Evolutionary conservation across 1,140 invertebrate genomes (phyloP).

Genomic region (Venturia canescens): DNA sequence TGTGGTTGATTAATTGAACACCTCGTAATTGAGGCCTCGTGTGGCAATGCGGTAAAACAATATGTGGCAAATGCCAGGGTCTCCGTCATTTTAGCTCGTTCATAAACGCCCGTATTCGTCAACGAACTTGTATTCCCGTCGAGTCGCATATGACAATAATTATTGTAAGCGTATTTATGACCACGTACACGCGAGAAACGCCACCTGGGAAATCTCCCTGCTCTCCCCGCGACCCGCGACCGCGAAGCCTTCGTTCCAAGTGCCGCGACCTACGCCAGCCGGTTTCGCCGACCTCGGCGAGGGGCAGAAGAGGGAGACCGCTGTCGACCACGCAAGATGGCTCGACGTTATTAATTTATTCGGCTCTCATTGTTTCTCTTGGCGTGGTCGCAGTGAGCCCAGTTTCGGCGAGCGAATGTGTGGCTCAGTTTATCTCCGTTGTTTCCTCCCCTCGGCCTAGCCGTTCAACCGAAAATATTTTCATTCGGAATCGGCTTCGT

Average conservation of each 20-base stretch:
- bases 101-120: background rate
- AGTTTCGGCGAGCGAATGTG: background rate
- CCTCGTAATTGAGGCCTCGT: slow-evolving; percentile 31
- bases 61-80: slow-evolving; percentile 8
- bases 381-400: background rate
- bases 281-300: too few species aligned
- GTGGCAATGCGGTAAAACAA: background rate
- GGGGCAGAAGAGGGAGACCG: too few species aligned
- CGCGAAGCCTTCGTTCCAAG: background rate
- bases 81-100: slow-evolving; percentile 1
- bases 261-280: background rate
- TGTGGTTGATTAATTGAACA: slow-evolving; percentile 59
- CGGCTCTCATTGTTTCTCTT: background rate
- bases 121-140: background rate
- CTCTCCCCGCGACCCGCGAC: background rate
- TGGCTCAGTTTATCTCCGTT: background rate
- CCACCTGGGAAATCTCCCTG: slow-evolving; percentile 64
- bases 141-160: slow-evolving; percentile 58
- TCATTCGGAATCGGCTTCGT: too few species aligned
- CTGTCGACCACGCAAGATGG: slow-evolving; percentile 20
- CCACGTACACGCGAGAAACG: slow-evolving; percentile 54
- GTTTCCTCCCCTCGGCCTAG: too few species aligned
- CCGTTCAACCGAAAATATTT: too few species aligned
- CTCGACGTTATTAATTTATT: slow-evolving; percentile 61
- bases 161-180: slow-evolving; percentile 63